Base-by-base conservation (phyloP, 2,797 vertebrate species). In the Enteromius trimaculatus region DNA sequence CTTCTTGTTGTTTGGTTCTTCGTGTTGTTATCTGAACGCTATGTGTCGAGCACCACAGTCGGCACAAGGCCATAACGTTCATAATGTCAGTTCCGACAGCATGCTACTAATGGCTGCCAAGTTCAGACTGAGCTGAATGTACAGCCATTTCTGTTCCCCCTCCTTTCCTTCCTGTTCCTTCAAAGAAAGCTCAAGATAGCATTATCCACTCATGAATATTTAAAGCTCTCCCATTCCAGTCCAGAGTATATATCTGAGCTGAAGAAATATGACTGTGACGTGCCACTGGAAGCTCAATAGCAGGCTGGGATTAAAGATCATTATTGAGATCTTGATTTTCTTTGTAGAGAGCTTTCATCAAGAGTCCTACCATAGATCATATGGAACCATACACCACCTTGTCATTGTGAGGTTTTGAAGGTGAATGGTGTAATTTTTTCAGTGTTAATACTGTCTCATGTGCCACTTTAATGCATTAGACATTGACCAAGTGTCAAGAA, bases 121-220 rank as follows among this genome's bases (percentile, higher is more conserved):
- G 70, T 72, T 70, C 9, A 84, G 49, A 72, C 39, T 72, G 31
- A 26, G 62, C 53, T 44, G 23, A 75, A 72, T 39, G 70, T 44
- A 64, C 77, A 80, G 76, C 75, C 39, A 62, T 23, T 84, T 64
- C 42, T 74, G 21, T 76, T 9, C 58, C 55, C 71, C 68, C n/a
- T 58, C 77, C 85, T 62, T 80, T 80, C 81, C 68, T 74, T 78
- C 69, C 82, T 79, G 55, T 90, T 86, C 81, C 79, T 82, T 87
- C 85, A 72, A 47, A 34, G 72, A 55, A 88, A 66, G 78, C 87
- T 87, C 83, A 82, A 87, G 70, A 85, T 80, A 82, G 85, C 87
- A 89, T 92, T 91, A 93, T 93, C 90, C 87, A 62, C 86, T 93
- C 89, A 92, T 94, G 87, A 93, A 94, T 94, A 83, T 94, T 95